These are phyloP conservation scores for Cosmorhoe ocellata DNA, from an alignment of 2,888 invertebrate genomes.

Conservation along the genomic window DNA sequence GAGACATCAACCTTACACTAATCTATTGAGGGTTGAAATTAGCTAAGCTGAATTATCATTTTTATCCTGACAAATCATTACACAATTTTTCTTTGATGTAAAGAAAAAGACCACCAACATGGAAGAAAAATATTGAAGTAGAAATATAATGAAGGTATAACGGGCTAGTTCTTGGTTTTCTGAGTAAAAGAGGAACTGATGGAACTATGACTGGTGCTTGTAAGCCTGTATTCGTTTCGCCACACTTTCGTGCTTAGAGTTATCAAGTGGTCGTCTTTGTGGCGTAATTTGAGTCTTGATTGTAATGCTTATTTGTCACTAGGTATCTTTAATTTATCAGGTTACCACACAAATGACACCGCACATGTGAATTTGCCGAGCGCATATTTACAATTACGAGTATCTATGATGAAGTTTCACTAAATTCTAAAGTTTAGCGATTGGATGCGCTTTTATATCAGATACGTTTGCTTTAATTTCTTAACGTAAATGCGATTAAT, in stretches of 20 bases:
- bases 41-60: slow-evolving; percentile 26
- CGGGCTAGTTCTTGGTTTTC: too few relatives aligned
- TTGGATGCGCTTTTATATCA: too few relatives aligned
- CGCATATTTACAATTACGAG: background rate
- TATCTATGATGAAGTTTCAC: background rate
- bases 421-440: too few relatives aligned
- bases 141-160: too few relatives aligned
- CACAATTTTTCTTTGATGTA: slow-evolving; percentile 53
- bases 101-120: slow-evolving; percentile 54
- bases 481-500: too few relatives aligned
- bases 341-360: slow-evolving; percentile 3
- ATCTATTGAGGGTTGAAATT: slow-evolving; percentile 10
- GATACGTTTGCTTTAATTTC: too few relatives aligned
- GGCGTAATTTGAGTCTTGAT: slow-evolving; percentile 40
- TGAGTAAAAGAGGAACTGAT: slow-evolving; percentile 6
- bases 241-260: slow-evolving; percentile 47
- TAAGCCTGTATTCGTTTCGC: slow-evolving; percentile 50
- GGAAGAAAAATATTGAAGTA: slow-evolving; percentile 7
- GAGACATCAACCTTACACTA: slow-evolving; percentile 52
- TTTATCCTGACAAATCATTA: slow-evolving; percentile 53
- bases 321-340: slow-evolving; percentile 2
- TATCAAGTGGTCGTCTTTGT: slow-evolving; percentile 39
- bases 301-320: slow-evolving; percentile 5
- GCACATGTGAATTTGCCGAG: background rate
- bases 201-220: slow-evolving; percentile 35